Percentiles rank a stretch among this genome's conserved stretches.
phyloP scores from a whole-genome alignment of 2,113 vertebrate genomes.

The Oreotrochilus melanogaster region DNA sequence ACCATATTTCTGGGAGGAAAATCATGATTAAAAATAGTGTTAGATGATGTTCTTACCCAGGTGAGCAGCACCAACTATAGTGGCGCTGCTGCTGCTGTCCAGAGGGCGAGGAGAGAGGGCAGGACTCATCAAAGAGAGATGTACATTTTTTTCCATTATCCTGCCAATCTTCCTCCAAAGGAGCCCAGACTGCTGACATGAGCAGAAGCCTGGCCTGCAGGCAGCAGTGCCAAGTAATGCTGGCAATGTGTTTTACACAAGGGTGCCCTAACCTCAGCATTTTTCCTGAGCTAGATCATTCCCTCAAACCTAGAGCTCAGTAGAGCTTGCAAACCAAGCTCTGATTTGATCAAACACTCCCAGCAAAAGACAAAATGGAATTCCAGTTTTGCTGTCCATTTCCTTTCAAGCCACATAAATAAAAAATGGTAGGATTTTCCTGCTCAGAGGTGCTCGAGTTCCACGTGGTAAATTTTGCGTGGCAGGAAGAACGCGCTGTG shows the following conservation, averaged over 20 bases:
- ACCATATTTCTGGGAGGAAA: background rate
- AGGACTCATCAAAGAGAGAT: background rate
- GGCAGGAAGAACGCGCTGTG: slow-evolving; percentile 23
- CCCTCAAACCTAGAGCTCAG: background rate
- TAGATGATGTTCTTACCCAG: background rate
- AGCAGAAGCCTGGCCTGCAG: slow-evolving; percentile 61
- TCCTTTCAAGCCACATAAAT: background rate
- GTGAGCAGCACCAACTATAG: background rate
- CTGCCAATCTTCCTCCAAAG: slow-evolving; percentile 34
- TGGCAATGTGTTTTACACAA: slow-evolving; percentile 40
- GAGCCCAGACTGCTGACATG: slow-evolving; percentile 45
- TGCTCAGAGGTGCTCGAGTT: background rate
- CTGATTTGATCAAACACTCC: slow-evolving; percentile 38
- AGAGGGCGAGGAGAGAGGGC: background rate
- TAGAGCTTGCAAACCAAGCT: slow-evolving; percentile 16
- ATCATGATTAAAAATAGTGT: background rate
- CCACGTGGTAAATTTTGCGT: background rate
- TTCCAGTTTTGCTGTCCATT: background rate
- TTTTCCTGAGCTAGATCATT: slow-evolving; percentile 58
- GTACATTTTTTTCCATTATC: background rate
- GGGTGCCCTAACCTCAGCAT: slow-evolving; percentile 65
- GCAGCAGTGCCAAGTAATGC: slow-evolving; percentile 51
- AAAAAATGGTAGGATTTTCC: background rate
- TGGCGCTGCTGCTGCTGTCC: background rate
- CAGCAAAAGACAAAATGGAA: slow-evolving; percentile 24